Evolutionary conservation across 2,888 invertebrate genomes (phyloP), one percentile per base, ranked within the genome.

Genomic region (Meloe dianella): DNA sequence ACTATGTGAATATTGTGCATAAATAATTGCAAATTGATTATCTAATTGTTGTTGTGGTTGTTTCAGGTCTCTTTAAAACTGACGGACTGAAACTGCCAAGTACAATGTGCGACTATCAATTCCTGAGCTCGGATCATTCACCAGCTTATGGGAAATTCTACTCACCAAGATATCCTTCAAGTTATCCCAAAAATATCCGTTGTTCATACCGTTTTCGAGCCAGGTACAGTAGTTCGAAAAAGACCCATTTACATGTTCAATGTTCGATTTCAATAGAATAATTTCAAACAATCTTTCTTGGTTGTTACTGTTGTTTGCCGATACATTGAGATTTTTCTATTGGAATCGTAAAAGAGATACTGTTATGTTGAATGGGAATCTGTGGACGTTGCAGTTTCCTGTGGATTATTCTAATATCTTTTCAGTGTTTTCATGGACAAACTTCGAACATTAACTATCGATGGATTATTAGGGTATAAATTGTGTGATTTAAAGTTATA

Each of bases 91-190:
- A 90, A 76, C 85, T 94, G 76, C 86, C 89, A 27, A 92, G 91
- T 54, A 92, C 92, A 63, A 91, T 90, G 85, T 95, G 95, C 82
- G 94, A 95, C 84, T 93, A 91, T 84, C 92, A 92, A 84, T 95
- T 95, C 84, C 88, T 91, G 81, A 91, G 93, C 80, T 89, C 89
- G 51, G 89, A 90, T 75, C 88, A 87, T 77, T 87, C 89, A 69
- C 89, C 89, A 67, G 86, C 88, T 20, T 90, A 92, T 82, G 94
- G 95, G 64, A 89, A 91, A 66, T 91, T 95, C 80, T 95, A 93
- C 85, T 97, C 97, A 63, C 97, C 97, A 0, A 91, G 94, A 66
- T 98, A 97, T 87, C 98, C 98, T 71, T 97, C 97, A 77, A 92
- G 93, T 78, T 98, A 98, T 84, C 97, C 97, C 22, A 93, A 92